phyloP scores from a whole-genome alignment of 2,797 vertebrate species.

The Notoglanidium macrostoma region DNA sequence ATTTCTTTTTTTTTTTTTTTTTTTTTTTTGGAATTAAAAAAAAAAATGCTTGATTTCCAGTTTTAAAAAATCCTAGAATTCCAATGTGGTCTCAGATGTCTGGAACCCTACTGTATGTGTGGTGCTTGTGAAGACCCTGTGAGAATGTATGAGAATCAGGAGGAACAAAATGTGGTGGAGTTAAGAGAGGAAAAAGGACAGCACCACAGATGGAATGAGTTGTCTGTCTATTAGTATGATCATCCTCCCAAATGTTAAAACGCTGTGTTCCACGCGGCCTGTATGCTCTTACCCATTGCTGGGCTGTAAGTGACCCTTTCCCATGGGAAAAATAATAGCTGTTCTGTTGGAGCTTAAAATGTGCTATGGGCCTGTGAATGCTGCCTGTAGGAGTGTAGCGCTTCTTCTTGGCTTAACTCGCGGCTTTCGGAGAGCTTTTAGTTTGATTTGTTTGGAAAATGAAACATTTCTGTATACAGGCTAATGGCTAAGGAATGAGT shows the following conservation, averaged over 20 bases:
- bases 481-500: conserved; percentile 54
- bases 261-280: conserved; percentile 5
- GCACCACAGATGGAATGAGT: conserved; percentile 66
- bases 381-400: not conserved
- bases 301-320: conserved; percentile 46
- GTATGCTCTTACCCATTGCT: conserved; percentile 49
- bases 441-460: conserved; percentile 55
- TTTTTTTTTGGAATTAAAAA: not conserved
- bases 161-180: not conserved
- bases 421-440: conserved; percentile 40
- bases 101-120: not conserved
- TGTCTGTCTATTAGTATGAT: conserved; percentile 65
- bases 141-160: not conserved
- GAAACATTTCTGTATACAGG: conserved; percentile 55
- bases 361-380: not conserved
- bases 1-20: not conserved
- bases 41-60: not conserved
- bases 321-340: conserved; percentile 63
- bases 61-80: not conserved
- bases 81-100: not conserved
- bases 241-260: conserved; percentile 43
- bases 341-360: conserved; percentile 36
- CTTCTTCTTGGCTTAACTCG: conserved; percentile 38
- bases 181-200: conserved; percentile 49
- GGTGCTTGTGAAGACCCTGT: not conserved